A percentile compares a stretch with the other conserved stretches of the same genome.
Evolutionary conservation across 2,797 vertebrate genomes (phyloP).

Genomic region (Rhodeus uyekii): DNA sequence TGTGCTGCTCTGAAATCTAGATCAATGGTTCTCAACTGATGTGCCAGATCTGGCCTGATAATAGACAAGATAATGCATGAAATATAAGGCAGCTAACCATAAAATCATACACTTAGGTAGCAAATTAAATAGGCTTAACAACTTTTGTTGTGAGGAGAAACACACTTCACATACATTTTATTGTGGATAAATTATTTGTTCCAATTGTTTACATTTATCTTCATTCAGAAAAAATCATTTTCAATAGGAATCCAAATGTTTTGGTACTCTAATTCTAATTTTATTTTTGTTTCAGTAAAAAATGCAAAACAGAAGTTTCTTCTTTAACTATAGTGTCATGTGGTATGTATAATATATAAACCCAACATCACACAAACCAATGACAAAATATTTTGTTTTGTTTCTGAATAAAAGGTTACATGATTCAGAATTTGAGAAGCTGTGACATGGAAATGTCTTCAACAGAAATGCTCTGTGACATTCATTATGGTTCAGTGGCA

Average conservation of each 20-base stretch:
- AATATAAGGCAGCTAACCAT: not conserved
- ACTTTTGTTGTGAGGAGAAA: not conserved
- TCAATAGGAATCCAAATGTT: not conserved
- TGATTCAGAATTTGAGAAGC: not conserved
- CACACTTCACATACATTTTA: not conserved
- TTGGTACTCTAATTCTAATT: too few relatives aligned
- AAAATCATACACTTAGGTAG: not conserved
- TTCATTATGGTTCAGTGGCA: conserved; percentile 34
- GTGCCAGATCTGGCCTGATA: not conserved
- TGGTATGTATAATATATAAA: not conserved
- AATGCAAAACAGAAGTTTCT: not conserved
- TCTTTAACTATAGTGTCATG: not conserved
- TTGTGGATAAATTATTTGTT: not conserved
- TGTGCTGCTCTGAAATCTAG: not conserved
- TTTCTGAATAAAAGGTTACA: not conserved
- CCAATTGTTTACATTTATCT: not conserved
- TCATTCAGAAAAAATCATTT: not conserved
- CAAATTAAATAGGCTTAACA: not conserved
- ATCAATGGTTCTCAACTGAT: not conserved
- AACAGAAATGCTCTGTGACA: conserved; percentile 30
- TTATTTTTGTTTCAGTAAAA: not conserved
- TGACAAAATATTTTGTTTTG: not conserved
- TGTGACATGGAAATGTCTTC: conserved; percentile 20
- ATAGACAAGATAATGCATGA: not conserved
- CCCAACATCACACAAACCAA: not conserved